Evolutionary conservation across 2,113 vertebrate species (phyloP), one percentile per base, ranked within the genome.

Genomic region (Acrocephalus kingi): DNA sequence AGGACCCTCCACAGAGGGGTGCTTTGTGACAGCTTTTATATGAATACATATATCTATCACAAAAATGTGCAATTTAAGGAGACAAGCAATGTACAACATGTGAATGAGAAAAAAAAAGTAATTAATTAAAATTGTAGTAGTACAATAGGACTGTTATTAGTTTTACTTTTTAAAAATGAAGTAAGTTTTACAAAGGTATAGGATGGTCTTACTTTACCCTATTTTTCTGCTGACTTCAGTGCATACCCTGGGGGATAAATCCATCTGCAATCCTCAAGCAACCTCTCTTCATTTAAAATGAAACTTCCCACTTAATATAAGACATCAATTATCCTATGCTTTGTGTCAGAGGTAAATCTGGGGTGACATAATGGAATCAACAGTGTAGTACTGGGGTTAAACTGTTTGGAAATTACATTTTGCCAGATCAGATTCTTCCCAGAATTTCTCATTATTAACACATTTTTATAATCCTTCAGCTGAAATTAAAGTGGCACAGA

Each of bases 251-350:
- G 14, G 23, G 16, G 15, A 51, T 71, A 96, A 87, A 87, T 63
- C 30, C 35, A 10, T 11, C 16, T 84, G n/a, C 33, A 85, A 71
- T 71, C 20, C 39, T 87, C 33, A 73, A 86, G 41, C 27, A 91
- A 35, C 25, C 5, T 39, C 61, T 92, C 41, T 75, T 96, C 66
- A 88, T 94, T 89, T 89, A 89, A 94, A 95, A 79, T 73, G n/a
- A 71, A 94, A 54, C 51, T 81, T 58, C 24, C 25, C 6, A 48
- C 81, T 94, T 86, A 80, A 89, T 46, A 68, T 76, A 85, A 89
- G 22, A 73, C 54, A 83, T 66, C 31, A 76, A 51, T 96, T 93
- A 77, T 75, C 27, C 21, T 46, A 41, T 54, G 27, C 9, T 93
- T 84, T 82, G 11, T 72, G 58, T 79, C 85, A 87, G 43, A 43